These are phyloP conservation scores for Triplophysa rosa DNA, from an alignment of 2,113 vertebrate species.

Conservation along the genomic window DNA sequence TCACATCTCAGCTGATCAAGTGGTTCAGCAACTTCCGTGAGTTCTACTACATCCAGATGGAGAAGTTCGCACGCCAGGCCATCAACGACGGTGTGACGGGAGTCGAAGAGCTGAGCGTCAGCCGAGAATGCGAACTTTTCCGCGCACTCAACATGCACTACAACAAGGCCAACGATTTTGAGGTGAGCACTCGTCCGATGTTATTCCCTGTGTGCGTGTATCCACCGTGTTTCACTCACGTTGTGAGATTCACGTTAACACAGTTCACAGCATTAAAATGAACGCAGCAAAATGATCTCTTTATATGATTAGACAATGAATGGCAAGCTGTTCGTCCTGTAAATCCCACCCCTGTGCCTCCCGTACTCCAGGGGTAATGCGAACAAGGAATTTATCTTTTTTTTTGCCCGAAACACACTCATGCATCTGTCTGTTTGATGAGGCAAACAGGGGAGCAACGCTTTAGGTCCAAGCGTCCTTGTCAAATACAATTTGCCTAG, in stretches of 20 bases:
- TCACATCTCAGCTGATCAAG: slow-evolving; percentile 99
- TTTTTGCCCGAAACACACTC: slow-evolving; percentile 25
- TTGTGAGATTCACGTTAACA: neutral
- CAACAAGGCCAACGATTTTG: slow-evolving; percentile 99
- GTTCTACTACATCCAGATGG: slow-evolving; percentile 99
- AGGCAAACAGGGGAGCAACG: slow-evolving; percentile 68
- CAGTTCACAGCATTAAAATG: slow-evolving; percentile 22
- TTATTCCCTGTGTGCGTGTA: neutral
- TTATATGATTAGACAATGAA: slow-evolving; percentile 36
- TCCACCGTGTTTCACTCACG: neutral
- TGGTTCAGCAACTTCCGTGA: slow-evolving; percentile 99
- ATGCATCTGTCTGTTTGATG: slow-evolving; percentile 56
- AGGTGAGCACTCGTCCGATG: slow-evolving; percentile 73
- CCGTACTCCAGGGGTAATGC: neutral
- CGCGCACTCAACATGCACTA: slow-evolving; percentile 99
- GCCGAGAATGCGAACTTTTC: slow-evolving; percentile 95
- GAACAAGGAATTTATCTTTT: slow-evolving; percentile 16
- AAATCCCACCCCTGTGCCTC: neutral
- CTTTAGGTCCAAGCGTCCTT: slow-evolving; percentile 72
- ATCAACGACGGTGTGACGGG: slow-evolving; percentile 95
- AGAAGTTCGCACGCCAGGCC: slow-evolving; percentile 97
- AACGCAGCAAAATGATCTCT: slow-evolving; percentile 31
- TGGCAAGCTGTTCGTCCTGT: slow-evolving; percentile 31
- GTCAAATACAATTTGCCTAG: slow-evolving; percentile 74
- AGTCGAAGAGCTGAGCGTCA: slow-evolving; percentile 88